These are phyloP conservation scores for Macropis europaea DNA, from an alignment of 2,888 invertebrate species.

Conservation along the genomic window DNA sequence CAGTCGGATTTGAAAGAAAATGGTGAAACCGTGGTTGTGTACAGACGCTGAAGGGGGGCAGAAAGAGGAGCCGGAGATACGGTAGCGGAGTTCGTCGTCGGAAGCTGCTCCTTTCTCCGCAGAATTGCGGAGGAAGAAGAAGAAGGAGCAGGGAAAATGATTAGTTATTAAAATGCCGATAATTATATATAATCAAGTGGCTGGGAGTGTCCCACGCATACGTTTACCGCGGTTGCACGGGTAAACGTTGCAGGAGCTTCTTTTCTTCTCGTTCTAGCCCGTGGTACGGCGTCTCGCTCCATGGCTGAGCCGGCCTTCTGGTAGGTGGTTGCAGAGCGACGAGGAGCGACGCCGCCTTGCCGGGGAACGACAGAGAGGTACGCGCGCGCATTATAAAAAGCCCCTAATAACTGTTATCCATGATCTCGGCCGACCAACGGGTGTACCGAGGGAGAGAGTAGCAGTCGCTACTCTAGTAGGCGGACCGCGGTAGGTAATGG, in stretches of 20 bases:
- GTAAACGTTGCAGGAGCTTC: slow-evolving; percentile 43
- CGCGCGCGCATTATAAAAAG: slow-evolving; percentile 78
- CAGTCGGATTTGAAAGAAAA: too few relatives aligned
- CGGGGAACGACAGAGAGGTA: slow-evolving; percentile 51
- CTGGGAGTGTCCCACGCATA: slow-evolving; percentile 77
- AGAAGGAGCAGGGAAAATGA: slow-evolving; percentile 75
- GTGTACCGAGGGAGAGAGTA: slow-evolving; percentile 51
- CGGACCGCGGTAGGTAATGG: slow-evolving; percentile 65
- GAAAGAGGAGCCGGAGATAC: slow-evolving; percentile 68
- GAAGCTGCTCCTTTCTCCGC: slow-evolving; percentile 76
- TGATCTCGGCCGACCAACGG: slow-evolving; percentile 71
- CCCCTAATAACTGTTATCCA: slow-evolving; percentile 80
- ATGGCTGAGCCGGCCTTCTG: slow-evolving; percentile 50
- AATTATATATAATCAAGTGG: slow-evolving; percentile 79
- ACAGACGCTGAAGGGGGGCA: slow-evolving; percentile 10
- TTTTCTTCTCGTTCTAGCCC: neutral
- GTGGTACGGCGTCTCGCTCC: neutral
- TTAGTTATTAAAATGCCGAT: slow-evolving; percentile 80
- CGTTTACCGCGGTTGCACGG: slow-evolving; percentile 62
- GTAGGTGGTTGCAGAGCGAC: slow-evolving; percentile 61
- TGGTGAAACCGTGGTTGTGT: too few relatives aligned
- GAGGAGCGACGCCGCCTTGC: slow-evolving; percentile 16
- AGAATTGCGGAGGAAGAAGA: slow-evolving; percentile 69
- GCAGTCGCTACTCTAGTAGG: slow-evolving; percentile 65
- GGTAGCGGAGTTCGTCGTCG: slow-evolving; percentile 77